A percentile compares a stretch with the other conserved stretches of the same genome.
Conservation (phyloP, 2,888 invertebrate species). For the Drosophila subquinaria region DNA sequence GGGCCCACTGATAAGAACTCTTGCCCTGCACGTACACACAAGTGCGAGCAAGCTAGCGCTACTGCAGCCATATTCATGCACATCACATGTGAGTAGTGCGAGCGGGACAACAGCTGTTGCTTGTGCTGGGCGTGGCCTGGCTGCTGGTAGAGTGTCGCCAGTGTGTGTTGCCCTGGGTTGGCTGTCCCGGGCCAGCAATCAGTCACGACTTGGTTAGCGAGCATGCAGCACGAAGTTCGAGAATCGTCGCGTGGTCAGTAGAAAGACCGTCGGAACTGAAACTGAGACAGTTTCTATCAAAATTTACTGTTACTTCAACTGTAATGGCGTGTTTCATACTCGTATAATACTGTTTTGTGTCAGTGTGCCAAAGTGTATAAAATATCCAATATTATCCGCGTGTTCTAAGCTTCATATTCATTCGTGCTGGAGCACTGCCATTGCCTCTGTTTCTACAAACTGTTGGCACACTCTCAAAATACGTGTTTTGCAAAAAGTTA, state of each 20-base stretch:
- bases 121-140: slow-evolving; percentile 58
- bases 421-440: slow-evolving; percentile 16
- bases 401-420: slow-evolving; percentile 24
- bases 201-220: slow-evolving; percentile 82
- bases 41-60: slow-evolving; percentile 25
- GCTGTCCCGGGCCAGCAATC: slow-evolving; percentile 65
- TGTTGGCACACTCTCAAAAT: slow-evolving; percentile 23
- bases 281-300: slow-evolving; percentile 9
- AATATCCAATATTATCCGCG: slow-evolving; percentile 5
- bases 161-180: slow-evolving; percentile 51
- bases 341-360: slow-evolving; percentile 31
- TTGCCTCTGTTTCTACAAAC: slow-evolving; percentile 8
- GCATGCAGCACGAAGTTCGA: slow-evolving; percentile 75
- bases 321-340: slow-evolving; percentile 45
- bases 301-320: slow-evolving; percentile 18
- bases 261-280: slow-evolving; percentile 55
- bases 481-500: slow-evolving; percentile 48
- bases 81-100: slow-evolving; percentile 15
- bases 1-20: slow-evolving; percentile 59
- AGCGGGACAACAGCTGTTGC: slow-evolving; percentile 36
- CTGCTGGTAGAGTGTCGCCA: slow-evolving; percentile 7
- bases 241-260: slow-evolving; percentile 55
- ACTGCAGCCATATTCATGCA: not conserved
- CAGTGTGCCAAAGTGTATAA: slow-evolving; percentile 30
- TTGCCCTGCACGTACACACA: slow-evolving; percentile 3